Evolutionary conservation across 2,888 invertebrate species (phyloP), one percentile per base, ranked within the genome.

Genomic region (Gerris lacustris): DNA sequence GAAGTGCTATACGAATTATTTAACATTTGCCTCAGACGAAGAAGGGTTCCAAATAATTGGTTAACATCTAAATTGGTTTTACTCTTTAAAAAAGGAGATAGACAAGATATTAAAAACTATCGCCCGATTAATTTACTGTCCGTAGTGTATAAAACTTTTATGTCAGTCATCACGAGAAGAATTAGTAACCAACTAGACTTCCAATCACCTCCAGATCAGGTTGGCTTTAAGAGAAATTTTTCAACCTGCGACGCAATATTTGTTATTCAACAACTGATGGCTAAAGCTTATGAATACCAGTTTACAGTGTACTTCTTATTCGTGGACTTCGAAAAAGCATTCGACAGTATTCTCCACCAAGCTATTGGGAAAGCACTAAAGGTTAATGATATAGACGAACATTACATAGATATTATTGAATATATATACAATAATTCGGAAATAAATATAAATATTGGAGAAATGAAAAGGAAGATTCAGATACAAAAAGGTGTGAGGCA

Each of bases 21-120:
- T 11, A 47, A 47, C 47, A 6, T 7, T 7, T 47, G 47, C 47
- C 11, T 47, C 6, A 47, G 11, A 11, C 7, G 11, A 47, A 47
- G 11, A 47, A 47, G 47, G 11, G 11, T 47, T 7, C 47, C 47
- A 47, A 9, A 67, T 11, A 15, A 6, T 31, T 67, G 67, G 67
- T 7, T n/a, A 6, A 6, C 6, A 15, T n/a, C 44, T 7, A 67
- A 67, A 6, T 18, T 67, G 7, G 11, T 18, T 44, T 44, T 67
- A n/a, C 6, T 67, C 6, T 43, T n/a, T n/a, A 67, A 67, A 43
- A 67, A 67, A 67, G 67, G 67, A 9, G 67, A 67, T 43, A 67
- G 15, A 67, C 18, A 44, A 44, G 67, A 67, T n/a, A 43, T 67
- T 18, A 67, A 67, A 15, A 7, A 44, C 44, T 67, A 67, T n/a